Conservation (phyloP, 1,140 invertebrate species). For the Episyrphus balteatus region DNA sequence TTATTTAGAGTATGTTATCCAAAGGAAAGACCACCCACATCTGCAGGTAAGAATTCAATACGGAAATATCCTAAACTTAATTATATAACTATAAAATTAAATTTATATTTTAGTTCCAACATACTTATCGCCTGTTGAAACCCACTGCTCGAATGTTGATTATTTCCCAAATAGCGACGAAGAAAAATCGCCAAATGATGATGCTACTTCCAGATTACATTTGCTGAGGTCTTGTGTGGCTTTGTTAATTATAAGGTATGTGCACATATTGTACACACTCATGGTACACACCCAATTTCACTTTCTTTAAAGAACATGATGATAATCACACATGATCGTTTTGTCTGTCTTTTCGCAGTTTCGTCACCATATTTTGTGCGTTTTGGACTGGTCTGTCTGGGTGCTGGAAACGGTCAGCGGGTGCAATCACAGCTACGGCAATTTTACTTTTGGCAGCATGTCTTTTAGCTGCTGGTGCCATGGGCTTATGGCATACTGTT, state of each 20-base stretch:
- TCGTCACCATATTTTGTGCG: constrained; percentile 79
- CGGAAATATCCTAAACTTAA: neutral
- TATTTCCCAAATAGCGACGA: constrained; percentile 53
- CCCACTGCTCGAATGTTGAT: constrained; percentile 88
- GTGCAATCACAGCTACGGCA: constrained; percentile 85
- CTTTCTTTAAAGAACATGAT: neutral
- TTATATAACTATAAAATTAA: constrained; percentile 14
- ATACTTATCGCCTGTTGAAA: constrained; percentile 86
- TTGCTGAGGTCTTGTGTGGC: constrained; percentile 87
- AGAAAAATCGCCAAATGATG: constrained; percentile 32
- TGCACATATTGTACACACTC: neutral
- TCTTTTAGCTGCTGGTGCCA: constrained; percentile 76
- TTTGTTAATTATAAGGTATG: constrained; percentile 56
- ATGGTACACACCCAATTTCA: neutral
- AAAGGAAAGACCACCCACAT: constrained; percentile 63
- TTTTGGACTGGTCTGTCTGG: constrained; percentile 83
- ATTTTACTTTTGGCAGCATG: constrained; percentile 81
- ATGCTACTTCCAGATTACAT: constrained; percentile 49
- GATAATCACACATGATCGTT: neutral
- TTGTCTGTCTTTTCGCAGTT: constrained; percentile 38
- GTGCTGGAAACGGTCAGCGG: constrained; percentile 84
- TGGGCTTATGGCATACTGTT: constrained; percentile 91
- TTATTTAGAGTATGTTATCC: constrained; percentile 85
- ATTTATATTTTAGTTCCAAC: constrained; percentile 68
- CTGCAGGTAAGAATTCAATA: constrained; percentile 49